phyloP scores from a whole-genome alignment of 2,797 vertebrate genomes.

The Halcyon badia region DNA sequence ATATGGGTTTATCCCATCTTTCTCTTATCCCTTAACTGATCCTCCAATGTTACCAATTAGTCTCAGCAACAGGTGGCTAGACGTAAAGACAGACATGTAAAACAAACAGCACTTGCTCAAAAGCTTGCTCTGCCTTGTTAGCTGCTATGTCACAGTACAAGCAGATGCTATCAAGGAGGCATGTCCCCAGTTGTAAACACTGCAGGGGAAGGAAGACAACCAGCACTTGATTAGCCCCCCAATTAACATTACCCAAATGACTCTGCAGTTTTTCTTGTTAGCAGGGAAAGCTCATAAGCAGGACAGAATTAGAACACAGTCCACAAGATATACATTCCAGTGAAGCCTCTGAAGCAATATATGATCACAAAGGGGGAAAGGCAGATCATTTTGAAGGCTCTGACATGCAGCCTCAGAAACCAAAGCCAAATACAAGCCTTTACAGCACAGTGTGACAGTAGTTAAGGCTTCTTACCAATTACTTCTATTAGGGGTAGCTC shows the following conservation, averaged over 20 bases:
- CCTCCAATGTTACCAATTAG: not conserved
- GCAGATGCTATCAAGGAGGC: not conserved
- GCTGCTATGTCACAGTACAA: not conserved
- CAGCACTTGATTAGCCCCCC: not conserved
- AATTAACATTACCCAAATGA: not conserved
- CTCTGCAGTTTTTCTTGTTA: accelerated
- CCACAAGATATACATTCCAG: not conserved
- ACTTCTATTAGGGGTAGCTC: not conserved
- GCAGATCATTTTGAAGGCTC: not conserved
- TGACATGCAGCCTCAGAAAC: not conserved
- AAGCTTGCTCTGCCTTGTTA: not conserved
- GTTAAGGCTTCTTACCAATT: constrained; percentile 4
- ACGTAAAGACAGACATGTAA: not conserved
- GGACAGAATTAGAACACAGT: not conserved
- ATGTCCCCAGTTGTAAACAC: not conserved
- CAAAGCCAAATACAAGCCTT: not conserved
- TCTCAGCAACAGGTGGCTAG: not conserved
- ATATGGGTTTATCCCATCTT: not conserved
- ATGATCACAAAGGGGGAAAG: not conserved
- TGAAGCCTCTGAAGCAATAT: not conserved
- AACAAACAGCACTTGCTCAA: not conserved
- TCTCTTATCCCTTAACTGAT: not conserved
- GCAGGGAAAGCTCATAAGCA: not conserved
- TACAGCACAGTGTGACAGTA: not conserved
- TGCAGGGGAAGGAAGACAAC: not conserved